These are phyloP conservation scores for Cryptus viduatorius DNA, from an alignment of 2,888 invertebrate genomes.

Conservation along the genomic window DNA sequence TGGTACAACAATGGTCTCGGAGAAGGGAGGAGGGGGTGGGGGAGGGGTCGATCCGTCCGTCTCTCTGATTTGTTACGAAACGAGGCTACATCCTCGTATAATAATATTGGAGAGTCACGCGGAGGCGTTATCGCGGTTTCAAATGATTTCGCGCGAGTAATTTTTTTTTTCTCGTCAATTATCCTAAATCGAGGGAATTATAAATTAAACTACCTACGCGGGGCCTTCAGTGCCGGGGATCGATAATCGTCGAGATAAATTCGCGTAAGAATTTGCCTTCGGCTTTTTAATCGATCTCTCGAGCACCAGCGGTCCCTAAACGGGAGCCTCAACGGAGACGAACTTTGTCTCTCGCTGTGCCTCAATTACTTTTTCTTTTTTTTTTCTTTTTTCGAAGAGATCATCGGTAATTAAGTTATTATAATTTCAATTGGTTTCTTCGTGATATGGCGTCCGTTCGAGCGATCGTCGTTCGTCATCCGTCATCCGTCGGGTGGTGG, in stretches of 20 bases:
- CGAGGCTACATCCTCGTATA: neutral
- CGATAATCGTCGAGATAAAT: constrained; percentile 42
- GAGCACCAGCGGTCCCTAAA: constrained; percentile 35
- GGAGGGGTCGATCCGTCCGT: neutral
- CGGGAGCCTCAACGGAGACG: constrained; percentile 27
- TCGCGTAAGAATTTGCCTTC: constrained; percentile 9
- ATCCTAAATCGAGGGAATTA: constrained; percentile 78
- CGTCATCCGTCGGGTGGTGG: constrained; percentile 41
- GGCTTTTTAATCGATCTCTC: constrained; percentile 5
- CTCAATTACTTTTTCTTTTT: neutral
- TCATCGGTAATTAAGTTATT: constrained; percentile 77
- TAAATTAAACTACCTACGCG: constrained; percentile 83
- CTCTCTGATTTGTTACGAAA: constrained; percentile 7
- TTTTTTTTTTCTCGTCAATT: constrained; percentile 64
- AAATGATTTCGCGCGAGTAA: constrained; percentile 31
- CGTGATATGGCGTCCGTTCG: constrained; percentile 82
- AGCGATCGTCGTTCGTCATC: constrained; percentile 61
- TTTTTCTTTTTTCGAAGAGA: constrained; percentile 75
- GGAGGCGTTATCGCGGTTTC: constrained; percentile 12
- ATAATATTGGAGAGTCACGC: constrained; percentile 23
- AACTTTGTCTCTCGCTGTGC: constrained; percentile 16
- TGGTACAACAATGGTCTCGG: constrained; percentile 29
- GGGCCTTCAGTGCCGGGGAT: constrained; percentile 68
- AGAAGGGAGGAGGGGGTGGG: no score
- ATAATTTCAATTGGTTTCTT: constrained; percentile 79